Conservation (phyloP, 2,797 vertebrate genomes). For the Muraenolepis orangiensis region DNA sequence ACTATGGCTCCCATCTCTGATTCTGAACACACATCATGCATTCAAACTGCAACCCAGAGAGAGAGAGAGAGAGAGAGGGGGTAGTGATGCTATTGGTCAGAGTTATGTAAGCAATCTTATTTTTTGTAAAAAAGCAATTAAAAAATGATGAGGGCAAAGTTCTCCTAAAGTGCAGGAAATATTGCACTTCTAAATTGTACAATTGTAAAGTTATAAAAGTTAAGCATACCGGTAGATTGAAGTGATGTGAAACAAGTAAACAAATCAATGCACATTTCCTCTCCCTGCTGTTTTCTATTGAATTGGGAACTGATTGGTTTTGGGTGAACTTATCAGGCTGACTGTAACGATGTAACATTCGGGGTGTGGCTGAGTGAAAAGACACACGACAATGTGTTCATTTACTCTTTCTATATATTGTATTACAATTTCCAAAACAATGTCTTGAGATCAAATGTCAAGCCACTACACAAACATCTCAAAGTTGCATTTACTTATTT, state of each 20-base stretch:
- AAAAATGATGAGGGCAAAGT: neutral
- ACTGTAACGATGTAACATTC: neutral
- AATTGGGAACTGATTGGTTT: neutral
- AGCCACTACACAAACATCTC: neutral
- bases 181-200: neutral
- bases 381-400: neutral
- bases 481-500: neutral
- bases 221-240: no score
- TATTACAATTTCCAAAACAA: neutral
- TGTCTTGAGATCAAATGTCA: neutral
- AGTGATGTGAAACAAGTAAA: neutral
- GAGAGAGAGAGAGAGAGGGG: neutral
- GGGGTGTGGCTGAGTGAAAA: neutral
- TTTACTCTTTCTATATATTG: neutral
- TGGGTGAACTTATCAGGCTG: neutral
- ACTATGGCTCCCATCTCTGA: slow-evolving; percentile 26
- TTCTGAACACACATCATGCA: slow-evolving; percentile 16
- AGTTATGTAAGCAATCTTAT: neutral
- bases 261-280: neutral
- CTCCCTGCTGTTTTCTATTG: neutral
- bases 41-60: neutral
- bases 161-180: neutral
- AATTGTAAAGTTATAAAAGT: no score
- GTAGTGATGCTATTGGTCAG: neutral
- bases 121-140: neutral